A percentile compares a stretch with the other conserved stretches of the same genome.
phyloP scores from a whole-genome alignment of 2,797 vertebrate genomes.

The Acestrorhynchus altus region DNA sequence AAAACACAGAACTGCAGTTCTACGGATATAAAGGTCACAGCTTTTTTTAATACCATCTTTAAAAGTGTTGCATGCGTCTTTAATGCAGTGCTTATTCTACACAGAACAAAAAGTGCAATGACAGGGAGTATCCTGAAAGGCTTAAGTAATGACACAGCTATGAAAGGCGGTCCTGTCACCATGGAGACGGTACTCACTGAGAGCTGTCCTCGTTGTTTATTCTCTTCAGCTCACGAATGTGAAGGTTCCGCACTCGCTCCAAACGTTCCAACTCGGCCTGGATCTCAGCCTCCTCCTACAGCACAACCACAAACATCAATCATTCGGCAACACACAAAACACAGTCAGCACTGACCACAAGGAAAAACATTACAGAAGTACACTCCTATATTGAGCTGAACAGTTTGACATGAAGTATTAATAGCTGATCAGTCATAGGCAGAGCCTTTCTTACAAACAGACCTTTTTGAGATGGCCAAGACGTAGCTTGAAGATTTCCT shows the following conservation, averaged over 20 bases:
- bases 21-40: background rate
- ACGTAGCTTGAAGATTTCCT: slow-evolving; percentile 99
- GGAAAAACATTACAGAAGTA: slow-evolving; percentile 64
- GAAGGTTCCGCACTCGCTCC: slow-evolving; percentile 99
- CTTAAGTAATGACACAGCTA: slow-evolving; percentile 29
- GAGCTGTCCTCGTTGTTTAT: slow-evolving; percentile 99
- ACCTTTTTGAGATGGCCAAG: slow-evolving; percentile 99
- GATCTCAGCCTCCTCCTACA: slow-evolving; percentile 99
- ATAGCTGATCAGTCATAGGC: background rate
- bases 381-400: background rate
- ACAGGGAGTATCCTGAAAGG: background rate
- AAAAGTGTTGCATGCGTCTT: background rate
- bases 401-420: background rate
- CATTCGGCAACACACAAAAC: slow-evolving; percentile 6
- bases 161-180: slow-evolving; percentile 13
- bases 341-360: slow-evolving; percentile 41
- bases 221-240: slow-evolving; percentile 99
- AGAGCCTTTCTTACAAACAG: slow-evolving; percentile 45
- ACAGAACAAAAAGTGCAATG: background rate
- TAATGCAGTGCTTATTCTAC: background rate
- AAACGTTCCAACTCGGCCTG: slow-evolving; percentile 98
- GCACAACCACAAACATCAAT: slow-evolving; percentile 26
- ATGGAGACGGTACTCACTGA: slow-evolving; percentile 83
- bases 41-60: background rate
- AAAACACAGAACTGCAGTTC: background rate